Evolutionary conservation across 2,797 vertebrate species (phyloP), one percentile per base, ranked within the genome.

Genomic region (Parauchenoglanis ngamensis): DNA sequence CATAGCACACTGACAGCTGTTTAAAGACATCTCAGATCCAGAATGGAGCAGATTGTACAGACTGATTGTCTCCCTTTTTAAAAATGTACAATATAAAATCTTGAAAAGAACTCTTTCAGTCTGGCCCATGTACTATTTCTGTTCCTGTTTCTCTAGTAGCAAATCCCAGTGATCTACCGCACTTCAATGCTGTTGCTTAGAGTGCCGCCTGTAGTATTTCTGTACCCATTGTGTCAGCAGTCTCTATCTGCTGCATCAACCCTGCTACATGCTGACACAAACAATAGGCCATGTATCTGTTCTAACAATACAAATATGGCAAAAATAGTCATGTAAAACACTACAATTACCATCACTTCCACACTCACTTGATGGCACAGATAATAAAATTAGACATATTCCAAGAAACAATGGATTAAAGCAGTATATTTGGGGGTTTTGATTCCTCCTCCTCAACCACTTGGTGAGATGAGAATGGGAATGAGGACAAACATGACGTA

Each of bases 231-330:
- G 70, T 3, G 23, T 75, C 23, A 57, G 54, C 76, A 78, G 28
- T 78, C 76, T 56, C 28, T 31, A 10, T 56, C 57, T 63, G 56
- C 57, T 46, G 57, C 40, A 3, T 81, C 35, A 59, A 59, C 57
- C 61, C 35, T 81, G 78, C 35, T 81, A 44, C 23, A 44, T 44
- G 78, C 57, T 61, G 78, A 63, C 23, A 81, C 21, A 61, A 44
- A 44, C 57, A 63, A 7, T n/a, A 80, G 75, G 52, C 52, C 52
- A 63, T 8, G 78, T 61, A 23, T 44, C 78, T 61, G 57, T 63
- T 46, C 57, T 3, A 80, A 80, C 31, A 21, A 40, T 35, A 59
- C 52, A 78, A 78, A 56, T 31, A 56, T 31, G 52, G 75, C 7
- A 56, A 31, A n/a, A 76, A 77, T 19, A 52, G 49, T 25, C 46